Base-by-base conservation (phyloP, 2,113 vertebrate species). In the Rallus limicola region DNA sequence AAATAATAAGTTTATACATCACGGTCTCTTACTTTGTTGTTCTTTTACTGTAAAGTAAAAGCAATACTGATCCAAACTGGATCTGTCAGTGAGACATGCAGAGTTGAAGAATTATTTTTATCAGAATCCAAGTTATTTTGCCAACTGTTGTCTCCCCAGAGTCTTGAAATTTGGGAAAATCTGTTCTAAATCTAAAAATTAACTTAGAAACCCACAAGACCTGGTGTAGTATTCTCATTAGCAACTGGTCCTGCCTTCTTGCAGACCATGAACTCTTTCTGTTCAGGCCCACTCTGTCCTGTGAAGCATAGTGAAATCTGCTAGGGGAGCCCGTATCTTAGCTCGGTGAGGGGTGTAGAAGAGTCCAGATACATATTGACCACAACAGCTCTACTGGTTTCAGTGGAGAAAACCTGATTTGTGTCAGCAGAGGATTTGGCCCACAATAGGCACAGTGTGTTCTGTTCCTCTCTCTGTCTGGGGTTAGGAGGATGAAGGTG, bases 401-500 rank as follows among this genome's bases (percentile, higher is more conserved):
- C 74, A 76, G 18, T 11, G 29, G n/a, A 63, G 75, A 59, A 71
- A 74, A 44, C 64, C 81, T 79, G 71, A 89, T 86, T 80, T 87
- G 65, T 68, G 72, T 87, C 62, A 90, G 82, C 72, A 33, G 59
- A 87, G 69, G n/a, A 76, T 84, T 10, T 94, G 82, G 86, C 82
- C 94, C 78, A 84, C 86, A 81, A 34, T 16, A 90, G 86, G 74
- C 90, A 90, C 92, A 92, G 78, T n/a, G 67, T 87, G 78, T 95
- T 92, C 94, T 92, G 78, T 90, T 89, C 71, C 82, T 83, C 52
- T 89, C 62, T 89, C 72, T 82, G 33, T 63, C 67, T 81, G 74
- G 74, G 53, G 31, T 87, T 84, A 81, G 68, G 68, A 92, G 81
- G 72, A 92, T 56, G 86, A 67, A 95, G 90, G 92, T 92, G 82